Conservation (phyloP, 2,797 vertebrate species). For the Molothrus aeneus region DNA sequence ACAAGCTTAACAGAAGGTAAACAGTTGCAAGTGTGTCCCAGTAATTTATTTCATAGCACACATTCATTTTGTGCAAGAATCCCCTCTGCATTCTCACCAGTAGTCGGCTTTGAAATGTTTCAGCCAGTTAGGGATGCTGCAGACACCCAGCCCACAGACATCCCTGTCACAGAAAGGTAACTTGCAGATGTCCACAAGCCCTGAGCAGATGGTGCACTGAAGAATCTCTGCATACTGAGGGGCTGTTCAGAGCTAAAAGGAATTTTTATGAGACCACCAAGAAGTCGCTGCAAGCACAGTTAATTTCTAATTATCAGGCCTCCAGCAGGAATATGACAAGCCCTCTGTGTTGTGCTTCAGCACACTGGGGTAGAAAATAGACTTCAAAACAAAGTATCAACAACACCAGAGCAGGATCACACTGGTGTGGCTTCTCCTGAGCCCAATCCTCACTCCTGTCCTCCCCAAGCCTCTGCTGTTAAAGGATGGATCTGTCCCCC, state of each 20-base stretch:
- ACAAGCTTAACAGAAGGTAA: conserved; percentile 7
- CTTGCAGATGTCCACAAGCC: conserved; percentile 30
- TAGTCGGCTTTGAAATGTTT: neutral
- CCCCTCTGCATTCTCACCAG: neutral
- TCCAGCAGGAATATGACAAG: neutral
- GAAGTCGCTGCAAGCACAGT: conserved; percentile 44
- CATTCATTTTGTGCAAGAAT: neutral
- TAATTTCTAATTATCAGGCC: conserved; percentile 51
- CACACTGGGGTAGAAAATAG: neutral
- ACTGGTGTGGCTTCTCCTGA: neutral
- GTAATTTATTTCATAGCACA: conserved; percentile 8
- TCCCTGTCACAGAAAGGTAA: conserved; percentile 34
- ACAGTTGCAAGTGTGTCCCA: neutral
- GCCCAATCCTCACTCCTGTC: fast-evolving
- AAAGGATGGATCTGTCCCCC: neutral
- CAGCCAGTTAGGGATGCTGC: neutral
- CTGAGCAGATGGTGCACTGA: conserved; percentile 55
- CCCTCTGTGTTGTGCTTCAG: neutral
- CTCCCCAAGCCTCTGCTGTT: neutral
- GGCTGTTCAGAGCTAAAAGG: conserved; percentile 15
- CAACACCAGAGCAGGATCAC: neutral
- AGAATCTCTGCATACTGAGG: conserved; percentile 36
- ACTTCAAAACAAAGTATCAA: neutral
- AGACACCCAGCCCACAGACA: neutral
- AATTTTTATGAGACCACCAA: conserved; percentile 56